Evolutionary conservation across 2,113 vertebrate genomes (phyloP).

Genomic region (Salvelinus sp.): DNA sequence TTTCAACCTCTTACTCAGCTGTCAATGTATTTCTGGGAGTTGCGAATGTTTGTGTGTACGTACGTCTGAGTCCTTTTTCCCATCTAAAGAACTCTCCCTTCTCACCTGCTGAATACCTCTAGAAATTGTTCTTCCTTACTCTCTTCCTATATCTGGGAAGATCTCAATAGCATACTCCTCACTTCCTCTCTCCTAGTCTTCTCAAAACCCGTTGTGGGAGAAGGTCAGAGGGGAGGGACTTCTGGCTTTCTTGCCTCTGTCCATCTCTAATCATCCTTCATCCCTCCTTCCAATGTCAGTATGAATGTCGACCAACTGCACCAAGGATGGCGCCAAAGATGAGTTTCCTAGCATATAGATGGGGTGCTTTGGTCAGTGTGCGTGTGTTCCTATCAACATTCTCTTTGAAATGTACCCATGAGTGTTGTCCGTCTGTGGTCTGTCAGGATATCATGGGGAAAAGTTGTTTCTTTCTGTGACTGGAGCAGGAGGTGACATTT

Average conservation of each 20-base stretch:
- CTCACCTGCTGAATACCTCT: constrained; percentile 62
- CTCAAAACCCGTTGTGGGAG: too few relatives aligned
- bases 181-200: too few relatives aligned
- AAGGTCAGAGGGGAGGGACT: too few relatives aligned
- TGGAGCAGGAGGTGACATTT: constrained; percentile 63
- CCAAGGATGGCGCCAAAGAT: constrained; percentile 69
- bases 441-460: constrained; percentile 49
- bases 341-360: constrained; percentile 48
- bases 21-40: constrained; percentile 53
- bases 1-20: constrained; percentile 60
- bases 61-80: constrained; percentile 32
- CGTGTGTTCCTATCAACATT: constrained; percentile 6
- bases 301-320: constrained; percentile 45
- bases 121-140: constrained; percentile 61
- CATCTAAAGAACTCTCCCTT: constrained; percentile 16
- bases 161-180: too few relatives aligned
- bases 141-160: neutral
- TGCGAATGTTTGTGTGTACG: constrained; percentile 53
- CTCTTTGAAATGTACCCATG: constrained; percentile 34
- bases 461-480: constrained; percentile 43
- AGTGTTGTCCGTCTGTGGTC: constrained; percentile 41
- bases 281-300: constrained; percentile 1
- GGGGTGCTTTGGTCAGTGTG: constrained; percentile 52
- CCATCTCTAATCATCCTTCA: neutral
- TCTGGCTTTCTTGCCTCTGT: neutral